These are phyloP conservation scores for Zosterops lateralis DNA, from an alignment of 2,113 vertebrate genomes.

Conservation along the genomic window DNA sequence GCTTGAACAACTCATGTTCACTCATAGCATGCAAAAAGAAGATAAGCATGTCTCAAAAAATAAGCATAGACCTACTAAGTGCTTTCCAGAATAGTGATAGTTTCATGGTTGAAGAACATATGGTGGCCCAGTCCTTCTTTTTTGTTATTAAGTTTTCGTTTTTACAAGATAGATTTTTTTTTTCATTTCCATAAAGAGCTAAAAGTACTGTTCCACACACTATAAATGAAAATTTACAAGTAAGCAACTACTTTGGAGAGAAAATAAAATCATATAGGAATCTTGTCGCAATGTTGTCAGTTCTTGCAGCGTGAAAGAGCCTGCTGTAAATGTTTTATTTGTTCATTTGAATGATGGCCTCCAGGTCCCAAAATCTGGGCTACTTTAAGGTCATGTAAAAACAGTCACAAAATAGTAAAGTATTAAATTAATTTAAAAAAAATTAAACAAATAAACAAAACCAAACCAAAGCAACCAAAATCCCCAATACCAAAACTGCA, in stretches of 20 bases:
- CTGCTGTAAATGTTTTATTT: neutral
- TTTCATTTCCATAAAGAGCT: neutral
- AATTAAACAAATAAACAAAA: neutral
- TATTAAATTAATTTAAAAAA: neutral
- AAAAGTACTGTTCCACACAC: neutral
- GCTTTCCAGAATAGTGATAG: neutral
- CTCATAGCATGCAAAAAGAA: neutral
- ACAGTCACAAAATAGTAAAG: neutral
- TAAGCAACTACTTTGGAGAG: neutral
- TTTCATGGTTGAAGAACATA: neutral
- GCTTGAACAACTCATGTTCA: conserved; percentile 28
- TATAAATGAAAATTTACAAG: neutral
- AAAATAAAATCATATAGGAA: neutral
- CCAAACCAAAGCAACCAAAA: neutral
- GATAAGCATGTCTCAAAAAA: neutral
- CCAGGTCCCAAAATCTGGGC: neutral
- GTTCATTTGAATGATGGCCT: neutral
- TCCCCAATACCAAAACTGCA: rapidly evolving
- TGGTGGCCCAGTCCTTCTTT: neutral
- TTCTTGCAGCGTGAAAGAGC: neutral
- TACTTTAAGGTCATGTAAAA: neutral
- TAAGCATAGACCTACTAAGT: neutral
- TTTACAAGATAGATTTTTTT: neutral
- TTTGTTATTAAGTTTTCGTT: neutral
- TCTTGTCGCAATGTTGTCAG: neutral